Conservation (phyloP, 2,888 invertebrate genomes). For the Campoplex nolae region DNA sequence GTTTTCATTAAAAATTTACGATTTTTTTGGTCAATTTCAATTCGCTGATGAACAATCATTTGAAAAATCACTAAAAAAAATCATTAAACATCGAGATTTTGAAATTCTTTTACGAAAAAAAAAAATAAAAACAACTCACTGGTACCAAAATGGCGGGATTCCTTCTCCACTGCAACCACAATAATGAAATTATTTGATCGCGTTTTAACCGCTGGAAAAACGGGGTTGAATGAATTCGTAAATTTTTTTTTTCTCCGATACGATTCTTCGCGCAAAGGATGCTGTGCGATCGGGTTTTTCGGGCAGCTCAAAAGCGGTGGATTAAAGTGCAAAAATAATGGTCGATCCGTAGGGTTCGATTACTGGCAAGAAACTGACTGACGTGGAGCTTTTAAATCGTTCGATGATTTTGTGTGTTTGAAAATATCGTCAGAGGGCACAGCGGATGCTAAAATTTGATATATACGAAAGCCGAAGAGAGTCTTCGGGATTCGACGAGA, state of each 20-base stretch:
- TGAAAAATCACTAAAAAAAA: background rate
- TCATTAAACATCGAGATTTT: background rate
- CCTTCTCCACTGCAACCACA: background rate
- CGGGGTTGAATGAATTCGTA: no score
- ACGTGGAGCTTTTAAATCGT: slow-evolving; percentile 51
- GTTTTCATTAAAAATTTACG: background rate
- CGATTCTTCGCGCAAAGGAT: background rate
- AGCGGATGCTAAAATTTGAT: slow-evolving; percentile 15
- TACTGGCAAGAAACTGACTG: slow-evolving; percentile 65
- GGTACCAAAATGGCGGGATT: background rate
- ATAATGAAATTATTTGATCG: background rate
- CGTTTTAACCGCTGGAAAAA: background rate
- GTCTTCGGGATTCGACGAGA: slow-evolving; percentile 39
- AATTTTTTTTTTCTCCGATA: background rate
- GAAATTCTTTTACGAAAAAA: background rate
- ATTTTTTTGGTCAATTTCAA: background rate
- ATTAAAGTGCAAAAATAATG: slow-evolving; percentile 11
- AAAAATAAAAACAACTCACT: background rate
- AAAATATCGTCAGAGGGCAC: slow-evolving; percentile 43
- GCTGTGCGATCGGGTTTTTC: background rate
- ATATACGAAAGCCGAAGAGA: background rate
- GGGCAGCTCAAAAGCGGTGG: background rate
- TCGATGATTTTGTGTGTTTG: slow-evolving; percentile 43
- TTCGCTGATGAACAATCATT: background rate
- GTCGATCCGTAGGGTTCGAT: slow-evolving; percentile 53